Base-by-base conservation (phyloP, 64 coral and sea anemone species). In the Stichodactyla helianthus region DNA sequence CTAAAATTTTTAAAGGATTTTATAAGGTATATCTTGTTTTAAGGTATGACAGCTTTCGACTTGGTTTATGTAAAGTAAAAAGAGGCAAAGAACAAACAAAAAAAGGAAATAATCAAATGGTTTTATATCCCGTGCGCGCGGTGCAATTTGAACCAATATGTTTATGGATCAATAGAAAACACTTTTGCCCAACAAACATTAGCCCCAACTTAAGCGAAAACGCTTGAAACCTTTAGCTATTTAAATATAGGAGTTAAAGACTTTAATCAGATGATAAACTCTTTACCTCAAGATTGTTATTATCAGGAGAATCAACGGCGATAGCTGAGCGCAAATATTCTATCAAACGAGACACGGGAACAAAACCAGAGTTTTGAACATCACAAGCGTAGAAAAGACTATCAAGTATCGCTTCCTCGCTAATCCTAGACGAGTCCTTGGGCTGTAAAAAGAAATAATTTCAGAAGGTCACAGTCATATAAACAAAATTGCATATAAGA, bases 351-450 rank as follows among this genome's bases (percentile, higher is more conserved):
- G 94, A 97, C 15, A 97, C 94, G 18, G 91, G 88, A 77, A 97
- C 91, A 67, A 84, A 87, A 79, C 94, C 94, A 19, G 35, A 67
- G 71, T 86, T 77, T 58, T 90, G 88, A 18, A 74, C 82, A 82
- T 97, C 94, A 82, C 94, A 97, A 23, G 84, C 86, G 50, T 90
- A 88, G 79, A 97, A 97, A 9, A 97, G 77, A 87, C 91, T 93
- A 77, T 97, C 94, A 52, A 97, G 91, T 79, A 97, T 93, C 52
- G 91, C 94, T 85, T 97, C 91, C 35, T 97, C 94, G 19, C 79
- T 93, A 90, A 88, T 57, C 63, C 79, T 97, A 90, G 91, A 93
- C 60, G 88, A 86, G 50, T 97, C 94, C 31, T 93, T 84, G 8
- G n/a, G 6, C 83, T 84, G 51, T 79, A 20, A 11, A 51, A 52